A percentile compares a stretch with the other conserved stretches of the same genome.
phyloP scores from a whole-genome alignment of 2,113 vertebrate species.

The Cephalopholis sonnerati region DNA sequence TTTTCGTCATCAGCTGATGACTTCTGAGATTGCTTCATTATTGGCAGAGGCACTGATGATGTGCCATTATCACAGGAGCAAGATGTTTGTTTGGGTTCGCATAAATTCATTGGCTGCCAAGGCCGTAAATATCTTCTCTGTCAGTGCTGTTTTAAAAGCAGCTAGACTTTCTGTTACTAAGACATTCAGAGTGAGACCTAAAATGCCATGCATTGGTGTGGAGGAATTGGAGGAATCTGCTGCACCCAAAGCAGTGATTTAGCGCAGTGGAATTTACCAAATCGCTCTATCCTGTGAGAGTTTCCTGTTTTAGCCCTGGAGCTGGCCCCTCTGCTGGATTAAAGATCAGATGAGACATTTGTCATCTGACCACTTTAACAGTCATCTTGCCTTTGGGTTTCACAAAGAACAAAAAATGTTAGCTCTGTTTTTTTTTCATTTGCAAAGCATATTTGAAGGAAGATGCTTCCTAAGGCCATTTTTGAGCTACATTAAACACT shows the following conservation, averaged over 20 bases:
- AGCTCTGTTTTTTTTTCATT: constrained; percentile 41
- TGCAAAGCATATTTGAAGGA: constrained; percentile 68
- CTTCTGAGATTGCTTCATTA: background rate
- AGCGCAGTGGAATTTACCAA: constrained; percentile 72
- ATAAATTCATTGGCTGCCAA: background rate
- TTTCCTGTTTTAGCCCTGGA: constrained; percentile 74
- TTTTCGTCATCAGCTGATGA: too few relatives aligned
- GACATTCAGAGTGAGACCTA: constrained; percentile 31
- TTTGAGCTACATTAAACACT: constrained; percentile 82
- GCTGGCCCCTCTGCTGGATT: constrained; percentile 66
- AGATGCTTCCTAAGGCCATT: constrained; percentile 78
- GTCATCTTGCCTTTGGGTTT: constrained; percentile 79
- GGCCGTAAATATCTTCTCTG: constrained; percentile 11
- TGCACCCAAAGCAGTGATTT: constrained; percentile 66
- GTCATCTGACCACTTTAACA: constrained; percentile 83
- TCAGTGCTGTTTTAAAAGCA: constrained; percentile 17
- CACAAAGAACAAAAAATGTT: constrained; percentile 63
- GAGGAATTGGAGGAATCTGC: constrained; percentile 56
- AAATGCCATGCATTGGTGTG: constrained; percentile 55
- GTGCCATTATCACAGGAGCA: background rate
- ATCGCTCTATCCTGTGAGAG: constrained; percentile 70
- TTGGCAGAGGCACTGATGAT: background rate
- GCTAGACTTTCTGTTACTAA: background rate
- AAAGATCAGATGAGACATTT: constrained; percentile 83
- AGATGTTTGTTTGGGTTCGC: background rate